Evolutionary conservation across 2,888 invertebrate genomes (phyloP).

Genomic region (Cephus sareptanus): DNA sequence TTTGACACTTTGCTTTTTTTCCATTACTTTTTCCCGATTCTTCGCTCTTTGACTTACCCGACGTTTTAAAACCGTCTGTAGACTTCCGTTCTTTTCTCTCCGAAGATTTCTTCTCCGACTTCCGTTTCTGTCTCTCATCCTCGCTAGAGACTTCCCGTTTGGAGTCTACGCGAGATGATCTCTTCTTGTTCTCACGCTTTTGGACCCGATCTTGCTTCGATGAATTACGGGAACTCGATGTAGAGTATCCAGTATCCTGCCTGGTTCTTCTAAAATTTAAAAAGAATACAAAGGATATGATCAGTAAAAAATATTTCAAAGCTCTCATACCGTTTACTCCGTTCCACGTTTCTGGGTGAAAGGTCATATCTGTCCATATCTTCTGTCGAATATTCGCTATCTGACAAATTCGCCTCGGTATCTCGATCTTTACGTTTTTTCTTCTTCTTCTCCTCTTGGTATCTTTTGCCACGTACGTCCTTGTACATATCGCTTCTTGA

Average conservation of each 20-base stretch:
- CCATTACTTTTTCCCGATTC: constrained; percentile 45
- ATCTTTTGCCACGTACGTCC: constrained; percentile 27
- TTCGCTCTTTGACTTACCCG: constrained; percentile 24
- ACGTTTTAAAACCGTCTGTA: constrained; percentile 13
- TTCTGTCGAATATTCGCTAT: constrained; percentile 52
- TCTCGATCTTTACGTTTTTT: constrained; percentile 39
- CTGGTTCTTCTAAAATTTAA: constrained; percentile 61
- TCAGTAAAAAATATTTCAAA: not conserved
- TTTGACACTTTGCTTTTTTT: constrained; percentile 43
- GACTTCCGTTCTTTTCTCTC: constrained; percentile 14
- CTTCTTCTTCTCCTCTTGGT: constrained; percentile 32
- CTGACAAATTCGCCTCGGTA: constrained; percentile 41
- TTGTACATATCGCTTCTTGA: constrained; percentile 47
- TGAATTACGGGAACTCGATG: constrained; percentile 74
- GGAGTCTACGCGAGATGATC: constrained; percentile 35
- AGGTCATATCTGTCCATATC: constrained; percentile 49
- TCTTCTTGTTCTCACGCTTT: constrained; percentile 43
- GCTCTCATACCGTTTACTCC: constrained; percentile 17
- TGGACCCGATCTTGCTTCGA: constrained; percentile 50
- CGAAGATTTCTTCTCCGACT: constrained; percentile 22
- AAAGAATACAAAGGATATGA: not conserved
- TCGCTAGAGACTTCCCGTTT: constrained; percentile 30
- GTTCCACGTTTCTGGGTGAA: constrained; percentile 35
- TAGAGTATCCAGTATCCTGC: constrained; percentile 78
- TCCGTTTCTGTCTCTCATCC: constrained; percentile 29